Evolutionary conservation across 2,113 vertebrate genomes (phyloP), one percentile per base, ranked within the genome.

Genomic region (Synodontis membranacea): DNA sequence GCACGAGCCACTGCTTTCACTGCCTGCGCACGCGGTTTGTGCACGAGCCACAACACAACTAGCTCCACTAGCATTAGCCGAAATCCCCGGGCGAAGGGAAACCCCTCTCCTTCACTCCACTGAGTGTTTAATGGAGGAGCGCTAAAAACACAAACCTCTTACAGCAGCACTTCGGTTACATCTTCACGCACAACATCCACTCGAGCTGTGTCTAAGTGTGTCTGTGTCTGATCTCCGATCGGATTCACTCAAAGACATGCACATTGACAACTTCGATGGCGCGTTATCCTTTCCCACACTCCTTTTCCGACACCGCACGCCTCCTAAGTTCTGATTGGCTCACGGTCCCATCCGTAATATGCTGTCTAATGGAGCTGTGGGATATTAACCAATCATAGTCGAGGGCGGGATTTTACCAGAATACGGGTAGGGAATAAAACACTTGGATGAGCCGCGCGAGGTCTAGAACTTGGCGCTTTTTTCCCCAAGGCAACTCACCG

Each of bases 401-500:
- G 10, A 80, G 52, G n/a, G 78, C 52, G 39, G 78, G 52, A 17
- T 39, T 60, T 39, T 82, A 28, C 88, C 84, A 68, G 37, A n/a
- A 74, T 19, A 82, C n/a, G 14, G 58, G 28, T 82, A 31, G 80
- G 21, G 2, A 48, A 82, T 21, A 15, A 82, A 64, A 70, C 15
- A 80, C 52, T 83, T 89, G 46, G 52, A 86, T 78, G 82, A 82
- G 56, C 76, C 74, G 85, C 83, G 75, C 72, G 44, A 86, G 82
- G 58, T 58, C 87, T 86, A 92, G 86, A 93, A 94, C 89, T 96
- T 95, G 94, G 94, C 95, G 95, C 92, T 96, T 95, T 96, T 95
- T 95, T 93, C 91, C 82, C 91, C 82, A 86, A 83, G 58, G 81
- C 88, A 86, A 91, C 88, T 74, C 37, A n/a, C 14, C 28, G 31